Evolutionary conservation across 37 sponge, comb jelly and placozoan genomes (phyloP).

Genomic region (Ianthella basta): DNA sequence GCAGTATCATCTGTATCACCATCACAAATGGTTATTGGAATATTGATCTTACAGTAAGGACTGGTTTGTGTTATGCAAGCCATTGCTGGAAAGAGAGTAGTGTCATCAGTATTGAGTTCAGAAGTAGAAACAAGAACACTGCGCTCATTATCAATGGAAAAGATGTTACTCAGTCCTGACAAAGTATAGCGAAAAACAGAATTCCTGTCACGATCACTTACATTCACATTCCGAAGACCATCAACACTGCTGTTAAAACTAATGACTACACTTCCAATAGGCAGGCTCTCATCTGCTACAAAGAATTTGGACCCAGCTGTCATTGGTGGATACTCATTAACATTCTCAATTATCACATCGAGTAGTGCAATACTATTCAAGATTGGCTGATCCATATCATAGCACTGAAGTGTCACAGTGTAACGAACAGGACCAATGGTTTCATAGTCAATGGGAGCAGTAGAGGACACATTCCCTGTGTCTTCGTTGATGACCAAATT

Average conservation of each 20-base stretch:
- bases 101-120: background rate
- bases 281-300: background rate
- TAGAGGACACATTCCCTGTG: slow-evolving; percentile 49
- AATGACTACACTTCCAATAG: background rate
- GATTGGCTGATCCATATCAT: slow-evolving; percentile 28
- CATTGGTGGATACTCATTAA: slow-evolving; percentile 58
- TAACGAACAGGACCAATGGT: slow-evolving; percentile 31
- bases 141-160: background rate
- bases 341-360: slow-evolving; percentile 32
- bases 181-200: background rate
- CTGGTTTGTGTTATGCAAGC: background rate
- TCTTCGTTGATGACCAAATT: slow-evolving; percentile 32
- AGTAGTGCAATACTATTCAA: slow-evolving; percentile 27
- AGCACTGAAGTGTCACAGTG: slow-evolving; percentile 42
- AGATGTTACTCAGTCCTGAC: background rate
- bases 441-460: slow-evolving; percentile 57
- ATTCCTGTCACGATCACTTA: background rate
- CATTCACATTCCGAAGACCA: too few species aligned
- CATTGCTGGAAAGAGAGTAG: background rate
- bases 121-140: background rate
- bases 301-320: background rate
- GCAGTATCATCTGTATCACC: background rate
- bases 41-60: background rate
- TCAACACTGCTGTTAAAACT: background rate
- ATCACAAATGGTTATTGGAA: background rate